Evolutionary conservation across 2,888 invertebrate genomes (phyloP).

Genomic region (Choreutis nemorana): DNA sequence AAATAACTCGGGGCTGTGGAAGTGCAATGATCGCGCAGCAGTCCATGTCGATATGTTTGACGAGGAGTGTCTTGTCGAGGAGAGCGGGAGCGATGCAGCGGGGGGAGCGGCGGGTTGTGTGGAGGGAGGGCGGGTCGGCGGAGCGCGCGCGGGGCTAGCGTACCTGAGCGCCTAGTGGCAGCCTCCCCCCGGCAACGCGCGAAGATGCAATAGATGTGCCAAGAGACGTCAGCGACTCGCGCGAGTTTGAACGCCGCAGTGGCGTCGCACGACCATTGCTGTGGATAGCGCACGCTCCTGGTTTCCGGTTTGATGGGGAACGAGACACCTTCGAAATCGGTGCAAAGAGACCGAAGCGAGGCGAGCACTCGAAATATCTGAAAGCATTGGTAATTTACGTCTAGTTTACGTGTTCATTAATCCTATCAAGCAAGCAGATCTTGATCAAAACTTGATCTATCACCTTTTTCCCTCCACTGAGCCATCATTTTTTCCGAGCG

Average conservation of each 20-base stretch:
- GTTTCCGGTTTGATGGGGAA: constrained; percentile 78
- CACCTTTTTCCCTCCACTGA: constrained; percentile 93
- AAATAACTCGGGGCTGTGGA: constrained; percentile 47
- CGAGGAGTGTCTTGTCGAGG: constrained; percentile 50
- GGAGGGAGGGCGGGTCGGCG: constrained; percentile 44
- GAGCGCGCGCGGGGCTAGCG: constrained; percentile 66
- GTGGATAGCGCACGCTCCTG: constrained; percentile 70
- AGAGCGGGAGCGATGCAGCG: constrained; percentile 27
- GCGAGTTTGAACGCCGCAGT: constrained; percentile 76
- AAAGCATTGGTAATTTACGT: constrained; percentile 19
- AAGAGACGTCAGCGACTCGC: constrained; percentile 80
- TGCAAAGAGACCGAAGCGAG: constrained; percentile 92
- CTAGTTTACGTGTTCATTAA: not conserved
- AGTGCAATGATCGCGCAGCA: constrained; percentile 57
- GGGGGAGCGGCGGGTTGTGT: constrained; percentile 25
- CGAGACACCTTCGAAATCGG: constrained; percentile 89
- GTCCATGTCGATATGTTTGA: constrained; percentile 47
- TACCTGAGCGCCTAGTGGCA: constrained; percentile 71
- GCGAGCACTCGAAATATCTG: constrained; percentile 94
- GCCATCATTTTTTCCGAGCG: constrained; percentile 95
- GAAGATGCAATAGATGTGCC: constrained; percentile 71
- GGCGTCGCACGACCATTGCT: constrained; percentile 69
- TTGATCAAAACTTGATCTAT: not conserved
- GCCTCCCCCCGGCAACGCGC: constrained; percentile 67
- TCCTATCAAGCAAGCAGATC: not conserved